Evolutionary conservation across 2,888 invertebrate species (phyloP).

Genomic region (Troilus luridus): DNA sequence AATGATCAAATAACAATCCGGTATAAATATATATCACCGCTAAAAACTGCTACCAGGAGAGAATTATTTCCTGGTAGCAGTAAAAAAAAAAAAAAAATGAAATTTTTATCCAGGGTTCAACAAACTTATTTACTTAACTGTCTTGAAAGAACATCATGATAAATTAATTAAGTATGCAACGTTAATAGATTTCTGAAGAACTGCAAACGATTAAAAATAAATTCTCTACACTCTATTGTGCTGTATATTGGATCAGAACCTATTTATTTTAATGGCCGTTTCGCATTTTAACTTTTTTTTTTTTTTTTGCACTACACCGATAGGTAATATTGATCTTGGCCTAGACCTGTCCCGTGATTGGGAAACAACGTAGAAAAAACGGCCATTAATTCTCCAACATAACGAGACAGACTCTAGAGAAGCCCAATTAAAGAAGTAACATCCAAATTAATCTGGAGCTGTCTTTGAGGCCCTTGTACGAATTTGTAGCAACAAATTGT

Average conservation of each 20-base stretch:
- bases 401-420: background rate
- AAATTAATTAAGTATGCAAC: too few relatives aligned
- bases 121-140: too few relatives aligned
- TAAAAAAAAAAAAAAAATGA: too few relatives aligned
- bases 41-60: too few relatives aligned
- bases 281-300: background rate
- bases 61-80: too few relatives aligned
- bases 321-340: background rate
- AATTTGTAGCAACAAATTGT: background rate
- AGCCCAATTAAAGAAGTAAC: constrained; percentile 1
- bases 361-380: background rate
- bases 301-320: background rate
- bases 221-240: background rate
- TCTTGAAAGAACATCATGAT: too few relatives aligned
- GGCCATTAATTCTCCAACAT: background rate
- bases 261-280: background rate
- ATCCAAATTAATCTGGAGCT: background rate
- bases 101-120: too few relatives aligned
- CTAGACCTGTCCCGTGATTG: background rate
- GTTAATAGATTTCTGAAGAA: background rate
- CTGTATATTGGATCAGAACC: background rate
- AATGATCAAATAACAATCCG: too few relatives aligned
- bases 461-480: background rate
- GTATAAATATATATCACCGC: too few relatives aligned
- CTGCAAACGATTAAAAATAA: too few relatives aligned